Evolutionary conservation across 2,113 vertebrate species (phyloP).

Genomic region (Psilopsiagon aurifrons): DNA sequence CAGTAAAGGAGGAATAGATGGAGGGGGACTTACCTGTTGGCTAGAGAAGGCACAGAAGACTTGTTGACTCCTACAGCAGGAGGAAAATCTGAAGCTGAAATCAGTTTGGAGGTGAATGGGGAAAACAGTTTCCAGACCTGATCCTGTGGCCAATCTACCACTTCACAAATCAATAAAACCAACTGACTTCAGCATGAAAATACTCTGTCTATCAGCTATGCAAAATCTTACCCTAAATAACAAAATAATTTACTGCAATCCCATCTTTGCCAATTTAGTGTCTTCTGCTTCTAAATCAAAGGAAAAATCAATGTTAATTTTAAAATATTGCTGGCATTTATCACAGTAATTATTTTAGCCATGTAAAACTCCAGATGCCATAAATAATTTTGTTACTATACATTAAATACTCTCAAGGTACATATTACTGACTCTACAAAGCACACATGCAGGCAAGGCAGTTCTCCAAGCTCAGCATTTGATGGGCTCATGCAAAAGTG

Average conservation of each 20-base stretch:
- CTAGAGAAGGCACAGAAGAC: background rate
- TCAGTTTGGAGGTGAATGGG: background rate
- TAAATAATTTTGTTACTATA: conserved; percentile 53
- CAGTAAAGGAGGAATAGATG: background rate
- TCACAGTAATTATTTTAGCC: conserved; percentile 62
- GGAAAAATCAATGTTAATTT: conserved; percentile 54
- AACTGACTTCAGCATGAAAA: background rate
- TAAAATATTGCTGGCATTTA: conserved; percentile 61
- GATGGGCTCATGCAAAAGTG: background rate
- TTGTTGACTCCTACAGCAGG: background rate
- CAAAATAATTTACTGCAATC: conserved; percentile 4
- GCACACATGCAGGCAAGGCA: background rate
- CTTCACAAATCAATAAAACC: background rate
- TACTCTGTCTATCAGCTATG: background rate
- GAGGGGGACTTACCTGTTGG: background rate
- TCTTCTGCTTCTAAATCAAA: conserved; percentile 36
- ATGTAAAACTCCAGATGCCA: conserved; percentile 45
- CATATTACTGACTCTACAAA: background rate
- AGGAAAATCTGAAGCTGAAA: background rate
- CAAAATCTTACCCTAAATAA: background rate
- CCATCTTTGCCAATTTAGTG: conserved; percentile 41
- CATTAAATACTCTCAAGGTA: conserved; percentile 60
- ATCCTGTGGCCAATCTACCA: background rate
- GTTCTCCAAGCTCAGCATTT: conserved; percentile 33
- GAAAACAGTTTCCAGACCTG: background rate